Evolutionary conservation across 2,888 invertebrate genomes (phyloP).

Genomic region (Trissoscelio sp.): DNA sequence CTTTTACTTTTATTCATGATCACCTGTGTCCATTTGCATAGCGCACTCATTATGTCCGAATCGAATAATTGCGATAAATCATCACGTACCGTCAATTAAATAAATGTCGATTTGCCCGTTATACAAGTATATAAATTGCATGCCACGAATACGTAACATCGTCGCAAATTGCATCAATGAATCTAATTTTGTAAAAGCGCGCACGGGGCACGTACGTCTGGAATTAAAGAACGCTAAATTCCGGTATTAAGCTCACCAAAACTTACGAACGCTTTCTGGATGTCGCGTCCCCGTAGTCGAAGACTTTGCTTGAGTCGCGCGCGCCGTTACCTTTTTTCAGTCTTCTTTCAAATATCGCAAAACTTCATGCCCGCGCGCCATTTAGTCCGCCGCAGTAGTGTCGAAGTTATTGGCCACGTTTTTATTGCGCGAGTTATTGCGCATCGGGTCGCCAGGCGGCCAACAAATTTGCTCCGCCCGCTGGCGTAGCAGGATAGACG

Average conservation of each 20-base stretch:
- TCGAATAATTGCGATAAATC: slow-evolving; percentile 40
- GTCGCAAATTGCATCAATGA: slow-evolving; percentile 41
- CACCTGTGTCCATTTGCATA: slow-evolving; percentile 29
- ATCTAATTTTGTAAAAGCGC: slow-evolving; percentile 49
- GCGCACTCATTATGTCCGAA: slow-evolving; percentile 22
- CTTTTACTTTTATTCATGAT: neutral
- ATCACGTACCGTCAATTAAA: slow-evolving; percentile 46
- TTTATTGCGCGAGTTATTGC: slow-evolving; percentile 80
- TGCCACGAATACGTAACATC: slow-evolving; percentile 25
- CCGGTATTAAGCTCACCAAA: slow-evolving; percentile 4
- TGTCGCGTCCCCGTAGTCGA: slow-evolving; percentile 44
- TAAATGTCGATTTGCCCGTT: slow-evolving; percentile 29
- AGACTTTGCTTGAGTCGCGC: slow-evolving; percentile 41
- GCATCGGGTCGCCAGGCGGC: slow-evolving; percentile 72
- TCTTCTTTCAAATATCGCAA: slow-evolving; percentile 76
- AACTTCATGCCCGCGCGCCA: slow-evolving; percentile 70
- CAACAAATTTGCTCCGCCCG: slow-evolving; percentile 76
- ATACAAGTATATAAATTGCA: slow-evolving; percentile 33
- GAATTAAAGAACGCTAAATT: slow-evolving; percentile 36
- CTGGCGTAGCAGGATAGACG: slow-evolving; percentile 30
- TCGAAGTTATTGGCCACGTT: slow-evolving; percentile 77
- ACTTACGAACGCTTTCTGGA: slow-evolving; percentile 18
- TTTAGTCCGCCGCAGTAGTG: slow-evolving; percentile 49
- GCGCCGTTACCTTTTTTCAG: slow-evolving; percentile 44
- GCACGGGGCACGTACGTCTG: neutral